Evolutionary conservation across 2,797 vertebrate species (phyloP).

Genomic region (Gymnothorax javanicus): DNA sequence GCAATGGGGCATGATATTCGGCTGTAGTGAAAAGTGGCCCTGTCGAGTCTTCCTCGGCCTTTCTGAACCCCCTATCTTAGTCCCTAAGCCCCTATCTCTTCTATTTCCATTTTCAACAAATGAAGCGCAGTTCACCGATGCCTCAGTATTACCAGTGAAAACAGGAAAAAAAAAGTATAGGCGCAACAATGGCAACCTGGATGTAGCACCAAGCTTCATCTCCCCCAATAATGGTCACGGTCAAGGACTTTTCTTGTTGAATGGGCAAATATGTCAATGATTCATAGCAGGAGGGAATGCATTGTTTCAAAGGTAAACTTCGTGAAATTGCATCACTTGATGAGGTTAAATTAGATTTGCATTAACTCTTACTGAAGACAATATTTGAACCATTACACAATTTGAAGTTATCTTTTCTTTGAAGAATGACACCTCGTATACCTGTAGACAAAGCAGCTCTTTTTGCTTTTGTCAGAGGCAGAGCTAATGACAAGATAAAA

Average conservation of each 20-base stretch:
- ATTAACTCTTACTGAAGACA: background rate
- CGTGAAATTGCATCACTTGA: conserved; percentile 15
- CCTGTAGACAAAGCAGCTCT: background rate
- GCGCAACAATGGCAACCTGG: no score
- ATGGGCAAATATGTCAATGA: background rate
- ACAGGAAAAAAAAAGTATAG: background rate
- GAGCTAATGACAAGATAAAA: background rate
- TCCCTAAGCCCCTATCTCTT: background rate
- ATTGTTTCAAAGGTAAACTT: background rate
- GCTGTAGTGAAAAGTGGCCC: conserved; percentile 37
- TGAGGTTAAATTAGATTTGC: background rate
- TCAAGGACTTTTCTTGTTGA: background rate
- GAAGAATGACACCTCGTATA: background rate
- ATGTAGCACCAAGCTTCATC: no score
- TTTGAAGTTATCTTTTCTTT: background rate
- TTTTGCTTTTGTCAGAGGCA: background rate
- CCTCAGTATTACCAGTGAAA: background rate
- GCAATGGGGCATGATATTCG: conserved; percentile 58
- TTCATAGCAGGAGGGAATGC: background rate
- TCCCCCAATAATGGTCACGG: background rate
- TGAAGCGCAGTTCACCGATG: background rate
- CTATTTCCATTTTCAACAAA: background rate
- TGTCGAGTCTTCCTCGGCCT: conserved; percentile 28
- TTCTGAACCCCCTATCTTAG: background rate
- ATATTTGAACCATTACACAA: background rate